Conservation (phyloP, 2,888 invertebrate species). For the Minunthozetes semirufus region DNA sequence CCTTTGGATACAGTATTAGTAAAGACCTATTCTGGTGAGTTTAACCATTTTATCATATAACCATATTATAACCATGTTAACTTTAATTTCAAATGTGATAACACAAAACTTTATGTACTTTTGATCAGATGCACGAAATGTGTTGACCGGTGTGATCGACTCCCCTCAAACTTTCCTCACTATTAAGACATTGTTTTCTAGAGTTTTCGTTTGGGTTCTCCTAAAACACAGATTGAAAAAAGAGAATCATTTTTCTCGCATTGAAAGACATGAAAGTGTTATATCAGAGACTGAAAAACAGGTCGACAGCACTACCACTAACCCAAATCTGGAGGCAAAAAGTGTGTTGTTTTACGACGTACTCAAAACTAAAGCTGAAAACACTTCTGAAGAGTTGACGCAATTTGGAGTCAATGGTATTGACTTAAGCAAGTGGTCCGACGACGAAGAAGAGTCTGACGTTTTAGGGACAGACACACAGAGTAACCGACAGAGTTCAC, state of each 20-base stretch:
- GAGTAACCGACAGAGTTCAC: background rate
- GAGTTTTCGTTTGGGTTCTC: conserved; percentile 48
- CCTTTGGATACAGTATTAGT: conserved; percentile 27
- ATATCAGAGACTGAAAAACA: background rate
- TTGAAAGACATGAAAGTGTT: conserved; percentile 9
- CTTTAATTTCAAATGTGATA: background rate
- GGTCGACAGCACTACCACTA: background rate
- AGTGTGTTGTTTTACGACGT: conserved; percentile 6
- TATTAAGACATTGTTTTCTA: conserved; percentile 47
- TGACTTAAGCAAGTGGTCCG: conserved; percentile 21
- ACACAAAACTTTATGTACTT: background rate
- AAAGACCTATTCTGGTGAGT: conserved; percentile 32
- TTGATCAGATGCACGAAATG: conserved; percentile 49
- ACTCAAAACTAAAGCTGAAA: background rate
- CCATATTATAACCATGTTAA: background rate
- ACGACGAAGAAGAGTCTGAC: conserved; percentile 10
- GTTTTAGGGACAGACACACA: conserved; percentile 1
- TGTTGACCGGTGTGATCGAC: conserved; percentile 51
- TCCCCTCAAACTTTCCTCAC: conserved; percentile 47
- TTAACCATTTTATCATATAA: background rate
- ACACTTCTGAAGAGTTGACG: background rate
- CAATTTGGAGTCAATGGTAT: background rate
- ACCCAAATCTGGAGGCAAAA: background rate
- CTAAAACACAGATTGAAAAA: conserved; percentile 44
- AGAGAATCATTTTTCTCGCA: background rate